phyloP scores from a whole-genome alignment of 2,888 invertebrate species.

The Drosophila subquinaria region DNA sequence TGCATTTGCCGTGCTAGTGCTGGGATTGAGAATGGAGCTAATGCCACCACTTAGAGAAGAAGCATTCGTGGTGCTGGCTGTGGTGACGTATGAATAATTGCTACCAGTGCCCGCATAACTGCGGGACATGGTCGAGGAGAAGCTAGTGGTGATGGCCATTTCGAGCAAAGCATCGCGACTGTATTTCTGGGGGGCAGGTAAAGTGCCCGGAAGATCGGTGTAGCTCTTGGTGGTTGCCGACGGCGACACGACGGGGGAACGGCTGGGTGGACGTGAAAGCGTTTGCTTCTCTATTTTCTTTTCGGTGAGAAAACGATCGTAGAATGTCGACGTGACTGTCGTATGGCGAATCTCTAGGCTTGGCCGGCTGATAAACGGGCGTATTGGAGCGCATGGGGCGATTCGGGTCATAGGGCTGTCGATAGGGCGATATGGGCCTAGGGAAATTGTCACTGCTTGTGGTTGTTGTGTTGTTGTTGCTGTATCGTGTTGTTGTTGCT shows the following conservation, averaged over 20 bases:
- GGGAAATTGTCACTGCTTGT: slow-evolving; percentile 57
- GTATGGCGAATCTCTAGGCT: slow-evolving; percentile 85
- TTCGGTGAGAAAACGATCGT: slow-evolving; percentile 85
- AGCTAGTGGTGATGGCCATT: slow-evolving; percentile 33
- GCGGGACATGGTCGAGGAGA: slow-evolving; percentile 60
- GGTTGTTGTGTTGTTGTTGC: slow-evolving; percentile 34
- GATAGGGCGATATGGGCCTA: slow-evolving; percentile 78
- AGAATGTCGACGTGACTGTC: slow-evolving; percentile 85
- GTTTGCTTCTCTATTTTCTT: slow-evolving; percentile 83
- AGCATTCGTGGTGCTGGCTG: slow-evolving; percentile 24
- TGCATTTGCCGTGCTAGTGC: slow-evolving; percentile 36
- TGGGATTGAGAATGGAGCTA: slow-evolving; percentile 68
- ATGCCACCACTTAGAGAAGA: slow-evolving; percentile 31
- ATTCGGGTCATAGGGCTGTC: slow-evolving; percentile 71
- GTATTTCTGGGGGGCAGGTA: slow-evolving; percentile 29
- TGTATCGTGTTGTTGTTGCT: slow-evolving; percentile 37
- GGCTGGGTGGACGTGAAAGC: slow-evolving; percentile 76
- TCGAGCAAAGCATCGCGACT: slow-evolving; percentile 33
- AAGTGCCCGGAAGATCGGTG: slow-evolving; percentile 64
- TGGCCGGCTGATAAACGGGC: slow-evolving; percentile 83
- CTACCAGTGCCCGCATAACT: slow-evolving; percentile 57
- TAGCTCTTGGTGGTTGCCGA: slow-evolving; percentile 79
- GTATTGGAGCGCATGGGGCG: slow-evolving; percentile 65
- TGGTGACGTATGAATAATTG: slow-evolving; percentile 75
- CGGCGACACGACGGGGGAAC: slow-evolving; percentile 82